phyloP scores from a whole-genome alignment of 1,140 invertebrate genomes.

The Mizuhopecten yessoensis region DNA sequence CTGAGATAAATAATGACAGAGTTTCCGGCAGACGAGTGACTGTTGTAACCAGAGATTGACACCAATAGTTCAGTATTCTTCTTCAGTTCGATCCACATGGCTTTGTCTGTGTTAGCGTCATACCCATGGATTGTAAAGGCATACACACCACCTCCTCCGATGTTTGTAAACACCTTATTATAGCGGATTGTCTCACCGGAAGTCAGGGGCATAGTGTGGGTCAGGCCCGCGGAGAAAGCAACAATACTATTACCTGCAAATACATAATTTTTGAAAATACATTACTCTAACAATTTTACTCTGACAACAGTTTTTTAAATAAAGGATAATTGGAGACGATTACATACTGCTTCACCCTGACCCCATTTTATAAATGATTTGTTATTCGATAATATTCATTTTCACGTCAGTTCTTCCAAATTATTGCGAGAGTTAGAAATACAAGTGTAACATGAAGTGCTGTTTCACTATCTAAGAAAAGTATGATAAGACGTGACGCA shows the following conservation, averaged over 20 bases:
- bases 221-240: slow-evolving; percentile 59
- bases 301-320: too few species aligned
- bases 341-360: too few species aligned
- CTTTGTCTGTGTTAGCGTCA: slow-evolving; percentile 56
- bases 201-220: slow-evolving; percentile 41
- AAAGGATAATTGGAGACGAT: too few species aligned
- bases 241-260: slow-evolving; percentile 11
- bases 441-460: too few species aligned
- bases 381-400: too few species aligned
- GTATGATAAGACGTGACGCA: too few species aligned
- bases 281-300: too few species aligned
- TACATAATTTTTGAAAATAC: background rate
- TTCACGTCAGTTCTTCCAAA: too few species aligned
- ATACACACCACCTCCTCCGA: slow-evolving; percentile 68
- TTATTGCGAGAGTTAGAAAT: too few species aligned
- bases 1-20: slow-evolving; percentile 44
- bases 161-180: slow-evolving; percentile 68
- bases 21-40: slow-evolving; percentile 61
- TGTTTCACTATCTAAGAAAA: too few species aligned
- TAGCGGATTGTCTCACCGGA: slow-evolving; percentile 51
- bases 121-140: slow-evolving; percentile 60
- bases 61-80: slow-evolving; percentile 55
- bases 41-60: slow-evolving; percentile 60
- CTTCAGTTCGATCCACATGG: slow-evolving; percentile 62
- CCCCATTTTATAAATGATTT: too few species aligned